These are phyloP conservation scores for Drosophila tanythrix DNA, from an alignment of 2,888 invertebrate genomes.

Conservation along the genomic window DNA sequence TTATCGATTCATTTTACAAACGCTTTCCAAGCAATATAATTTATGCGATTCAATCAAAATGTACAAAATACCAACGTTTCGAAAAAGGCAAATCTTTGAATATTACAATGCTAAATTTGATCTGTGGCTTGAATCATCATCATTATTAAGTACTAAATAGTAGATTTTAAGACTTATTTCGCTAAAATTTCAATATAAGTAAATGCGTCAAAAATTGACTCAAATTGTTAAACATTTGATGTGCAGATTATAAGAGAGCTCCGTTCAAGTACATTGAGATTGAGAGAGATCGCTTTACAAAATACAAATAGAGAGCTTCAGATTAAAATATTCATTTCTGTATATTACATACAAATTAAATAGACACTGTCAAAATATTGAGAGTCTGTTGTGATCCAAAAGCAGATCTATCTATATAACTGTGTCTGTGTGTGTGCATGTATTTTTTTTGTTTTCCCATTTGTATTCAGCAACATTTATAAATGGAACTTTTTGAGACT, in stretches of 20 bases:
- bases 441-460: conserved; percentile 16
- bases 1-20: conserved; percentile 41
- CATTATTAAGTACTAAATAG: conserved; percentile 55
- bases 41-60: conserved; percentile 75
- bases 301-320: conserved; percentile 45
- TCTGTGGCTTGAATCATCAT: conserved; percentile 47
- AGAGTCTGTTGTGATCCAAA: conserved; percentile 56
- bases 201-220: conserved; percentile 85
- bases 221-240: conserved; percentile 67
- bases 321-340: conserved; percentile 16
- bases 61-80: conserved; percentile 68
- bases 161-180: conserved; percentile 58
- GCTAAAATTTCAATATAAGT: conserved; percentile 67
- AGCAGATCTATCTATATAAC: conserved; percentile 45
- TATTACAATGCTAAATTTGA: conserved; percentile 70
- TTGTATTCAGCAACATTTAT: conserved; percentile 70
- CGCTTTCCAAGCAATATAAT: conserved; percentile 75
- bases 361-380: conserved; percentile 41
- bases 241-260: conserved; percentile 43
- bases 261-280: conserved; percentile 25
- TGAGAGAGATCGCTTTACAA: conserved; percentile 44
- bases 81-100: conserved; percentile 74
- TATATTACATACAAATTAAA: conserved; percentile 34
- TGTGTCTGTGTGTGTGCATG: not conserved
- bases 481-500: conserved; percentile 74